Evolutionary conservation across 2,888 invertebrate species (phyloP).

Genomic region (Platycnemis pennipes): DNA sequence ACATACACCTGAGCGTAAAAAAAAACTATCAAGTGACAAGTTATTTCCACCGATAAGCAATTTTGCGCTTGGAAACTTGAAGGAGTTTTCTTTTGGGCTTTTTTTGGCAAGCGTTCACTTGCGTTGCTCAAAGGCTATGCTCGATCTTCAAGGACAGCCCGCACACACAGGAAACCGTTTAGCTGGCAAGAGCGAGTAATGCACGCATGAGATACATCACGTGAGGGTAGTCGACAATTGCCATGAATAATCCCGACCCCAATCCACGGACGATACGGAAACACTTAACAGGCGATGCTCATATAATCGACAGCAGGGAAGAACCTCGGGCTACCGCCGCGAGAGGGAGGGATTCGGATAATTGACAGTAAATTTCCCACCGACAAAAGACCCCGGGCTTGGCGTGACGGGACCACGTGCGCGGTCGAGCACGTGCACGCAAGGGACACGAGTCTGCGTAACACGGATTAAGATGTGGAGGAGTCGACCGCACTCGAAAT

Average conservation of each 20-base stretch:
- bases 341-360: slow-evolving; percentile 22
- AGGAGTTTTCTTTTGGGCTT: too few relatives aligned
- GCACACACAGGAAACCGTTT: too few relatives aligned
- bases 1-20: too few relatives aligned
- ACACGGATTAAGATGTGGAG: neutral
- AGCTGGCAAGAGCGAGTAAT: neutral
- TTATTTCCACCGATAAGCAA: too few relatives aligned
- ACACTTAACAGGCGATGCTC: neutral
- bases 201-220: neutral
- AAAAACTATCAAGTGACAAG: too few relatives aligned
- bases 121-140: too few relatives aligned
- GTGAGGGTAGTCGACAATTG: neutral
- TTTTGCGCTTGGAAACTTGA: too few relatives aligned
- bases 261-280: neutral
- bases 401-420: slow-evolving; percentile 54
- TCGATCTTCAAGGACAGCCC: too few relatives aligned
- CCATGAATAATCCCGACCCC: neutral
- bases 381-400: neutral
- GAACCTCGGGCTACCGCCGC: neutral
- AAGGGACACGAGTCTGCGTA: neutral
- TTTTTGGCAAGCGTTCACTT: too few relatives aligned
- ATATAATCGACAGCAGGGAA: neutral
- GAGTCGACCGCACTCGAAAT: neutral
- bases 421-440: slow-evolving; percentile 10
- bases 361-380: slow-evolving; percentile 59